These are phyloP conservation scores for Bergia puertoricense DNA, from an alignment of 92 coral and sea anemone species.

Conservation along the genomic window DNA sequence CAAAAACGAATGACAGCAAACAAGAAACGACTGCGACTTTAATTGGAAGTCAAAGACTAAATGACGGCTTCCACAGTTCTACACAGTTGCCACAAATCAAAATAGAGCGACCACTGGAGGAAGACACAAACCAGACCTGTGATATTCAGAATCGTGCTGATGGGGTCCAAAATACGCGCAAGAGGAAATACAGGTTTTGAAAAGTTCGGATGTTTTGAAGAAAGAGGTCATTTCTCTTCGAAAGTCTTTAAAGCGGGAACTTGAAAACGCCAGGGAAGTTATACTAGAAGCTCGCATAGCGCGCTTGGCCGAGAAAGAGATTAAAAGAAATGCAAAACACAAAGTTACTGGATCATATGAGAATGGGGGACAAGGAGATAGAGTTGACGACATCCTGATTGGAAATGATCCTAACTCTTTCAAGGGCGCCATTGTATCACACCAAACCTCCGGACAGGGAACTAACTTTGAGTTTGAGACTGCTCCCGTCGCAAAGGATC, in stretches of 20 bases:
- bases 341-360: background rate
- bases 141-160: background rate
- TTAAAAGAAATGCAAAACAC: background rate
- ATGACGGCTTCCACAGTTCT: background rate
- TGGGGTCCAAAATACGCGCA: background rate
- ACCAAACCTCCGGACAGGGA: background rate
- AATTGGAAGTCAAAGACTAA: background rate
- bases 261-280: background rate
- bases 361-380: background rate
- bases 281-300: constrained; percentile 13
- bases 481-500: background rate
- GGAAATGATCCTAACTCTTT: background rate
- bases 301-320: constrained; percentile 1
- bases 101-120: background rate
- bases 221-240: constrained; percentile 2
- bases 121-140: background rate
- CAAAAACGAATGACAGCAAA: background rate
- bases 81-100: constrained; percentile 21
- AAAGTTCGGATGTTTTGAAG: constrained; percentile 11
- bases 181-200: background rate
- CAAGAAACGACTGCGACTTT: background rate
- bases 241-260: background rate
- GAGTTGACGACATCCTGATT: background rate
- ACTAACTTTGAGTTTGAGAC: background rate
- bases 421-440: background rate